Conservation (phyloP, 2,797 vertebrate genomes). For the Toxotes lorentzi region DNA sequence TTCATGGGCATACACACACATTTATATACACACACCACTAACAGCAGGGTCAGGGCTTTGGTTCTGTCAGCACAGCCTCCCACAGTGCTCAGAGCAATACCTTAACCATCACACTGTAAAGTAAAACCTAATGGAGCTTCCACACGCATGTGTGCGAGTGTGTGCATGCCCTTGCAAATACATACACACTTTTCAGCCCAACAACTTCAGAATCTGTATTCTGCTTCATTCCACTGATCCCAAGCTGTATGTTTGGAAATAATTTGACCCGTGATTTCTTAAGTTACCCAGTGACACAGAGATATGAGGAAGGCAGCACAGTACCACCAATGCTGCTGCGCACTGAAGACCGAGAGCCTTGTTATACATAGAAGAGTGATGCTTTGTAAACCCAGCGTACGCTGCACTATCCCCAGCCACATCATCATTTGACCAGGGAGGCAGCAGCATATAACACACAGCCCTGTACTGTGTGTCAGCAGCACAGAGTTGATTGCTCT, state of each 20-base stretch:
- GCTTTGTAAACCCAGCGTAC: constrained; percentile 45
- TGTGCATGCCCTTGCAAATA: constrained; percentile 14
- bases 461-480: constrained; percentile 60
- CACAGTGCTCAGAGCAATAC: constrained; percentile 70
- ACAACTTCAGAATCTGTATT: constrained; percentile 49
- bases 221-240: constrained; percentile 57
- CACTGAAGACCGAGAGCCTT: constrained; percentile 50
- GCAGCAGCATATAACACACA: constrained; percentile 45
- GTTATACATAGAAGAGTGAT: constrained; percentile 59
- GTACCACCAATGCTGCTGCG: constrained; percentile 41
- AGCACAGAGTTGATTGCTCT: constrained; percentile 58
- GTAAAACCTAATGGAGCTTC: constrained; percentile 64
- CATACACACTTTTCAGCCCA: constrained; percentile 31
- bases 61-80: constrained; percentile 72
- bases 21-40: constrained; percentile 26
- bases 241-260: constrained; percentile 39
- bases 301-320: constrained; percentile 38
- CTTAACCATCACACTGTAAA: constrained; percentile 69
- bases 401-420: constrained; percentile 40
- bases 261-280: constrained; percentile 51
- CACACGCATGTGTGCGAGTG: constrained; percentile 15
- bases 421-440: constrained; percentile 70
- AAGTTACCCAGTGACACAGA: constrained; percentile 50
- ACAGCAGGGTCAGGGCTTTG: constrained; percentile 73
- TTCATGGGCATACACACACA: constrained; percentile 30